Conservation (phyloP, 2,888 invertebrate species). For the Pycnomerus fuliginosus region DNA sequence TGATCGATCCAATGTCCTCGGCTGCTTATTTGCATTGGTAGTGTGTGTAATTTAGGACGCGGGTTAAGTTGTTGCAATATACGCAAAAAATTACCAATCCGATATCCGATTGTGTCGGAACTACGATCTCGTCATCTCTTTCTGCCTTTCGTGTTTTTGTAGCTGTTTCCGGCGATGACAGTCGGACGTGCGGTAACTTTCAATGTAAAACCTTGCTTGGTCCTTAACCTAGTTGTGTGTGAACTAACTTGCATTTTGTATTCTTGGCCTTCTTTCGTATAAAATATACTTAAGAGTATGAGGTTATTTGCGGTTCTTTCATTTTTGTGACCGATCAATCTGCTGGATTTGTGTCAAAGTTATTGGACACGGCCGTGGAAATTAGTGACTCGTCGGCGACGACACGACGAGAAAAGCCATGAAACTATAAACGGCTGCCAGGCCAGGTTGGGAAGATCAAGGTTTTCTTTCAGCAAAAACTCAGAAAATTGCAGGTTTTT, state of each 20-base stretch:
- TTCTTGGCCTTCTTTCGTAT: conserved; percentile 49
- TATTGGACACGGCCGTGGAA: conserved; percentile 8
- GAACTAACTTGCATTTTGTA: conserved; percentile 51
- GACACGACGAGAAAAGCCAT: too few species aligned
- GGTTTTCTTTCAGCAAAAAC: conserved; percentile 5
- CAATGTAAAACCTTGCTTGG: conserved; percentile 46
- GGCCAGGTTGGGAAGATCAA: conserved; percentile 17
- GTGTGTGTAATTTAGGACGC: conserved; percentile 36
- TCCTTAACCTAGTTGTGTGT: conserved; percentile 53
- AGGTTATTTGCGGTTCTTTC: conserved; percentile 31
- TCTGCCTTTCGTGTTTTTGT: conserved; percentile 28
- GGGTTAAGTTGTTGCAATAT: conserved; percentile 35
- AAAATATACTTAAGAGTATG: conserved; percentile 24
- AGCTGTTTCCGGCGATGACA: conserved; percentile 30
- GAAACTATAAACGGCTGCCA: neutral
- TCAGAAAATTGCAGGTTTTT: too few species aligned
- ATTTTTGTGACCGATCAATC: conserved; percentile 11
- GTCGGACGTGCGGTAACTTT: conserved; percentile 41
- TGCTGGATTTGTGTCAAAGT: conserved; percentile 20
- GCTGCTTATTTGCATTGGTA: conserved; percentile 10
- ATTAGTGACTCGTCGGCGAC: conserved; percentile 4
- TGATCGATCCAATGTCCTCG: too few species aligned
- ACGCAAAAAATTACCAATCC: conserved; percentile 39
- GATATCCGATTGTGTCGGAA: conserved; percentile 29
- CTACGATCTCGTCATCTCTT: conserved; percentile 32